Base-by-base conservation (phyloP, 2,797 vertebrate species). In the Poeciliopsis paucimaculata region DNA sequence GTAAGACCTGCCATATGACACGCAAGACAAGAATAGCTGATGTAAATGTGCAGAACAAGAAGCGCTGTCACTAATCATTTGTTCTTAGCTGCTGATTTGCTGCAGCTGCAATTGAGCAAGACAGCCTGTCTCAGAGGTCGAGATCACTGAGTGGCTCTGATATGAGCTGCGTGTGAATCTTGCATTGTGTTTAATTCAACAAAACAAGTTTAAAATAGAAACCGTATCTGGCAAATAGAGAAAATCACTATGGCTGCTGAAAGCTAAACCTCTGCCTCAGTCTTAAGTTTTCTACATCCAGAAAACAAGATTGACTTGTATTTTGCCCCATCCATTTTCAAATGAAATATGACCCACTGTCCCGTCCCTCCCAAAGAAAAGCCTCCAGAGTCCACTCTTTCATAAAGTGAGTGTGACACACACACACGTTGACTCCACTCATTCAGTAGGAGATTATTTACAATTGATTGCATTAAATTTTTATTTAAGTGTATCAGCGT, bases 11-110 rank as follows among this genome's bases (percentile, higher is more conserved):
- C 75, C 75, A 70, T 76, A 72, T 81, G 85, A 83, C 70, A 57
- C 60, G 46, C 34, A 49, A 86, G 85, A 86, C 84, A 79, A 81
- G 86, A 89, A 88, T 77, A 89, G 77, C 51, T 2, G 1, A 84
- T 88, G n/a, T n/a, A 75, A 83, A 89, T 73, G 71, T 89, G 76
- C 62, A 68, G 75, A 82, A 43, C 8, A 68, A 86, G 79, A 79
- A 10, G 49, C 13, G 64, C 76, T 85, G 77, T 78, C 78, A 79
- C 66, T 71, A 53, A 82, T 83, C 45, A 78, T 87, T 90, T 89
- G 78, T 84, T 87, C 73, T 49, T 82, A 72, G 82, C 77, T 18
- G 78, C 77, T 86, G 77, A 89, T 80, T 75, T 77, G 55, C 51
- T 72, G 43, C 51, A 82, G 73, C 57, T 73, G 80, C 77, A 68